phyloP scores from a whole-genome alignment of 2,888 invertebrate genomes.

The Dione vanillae region DNA sequence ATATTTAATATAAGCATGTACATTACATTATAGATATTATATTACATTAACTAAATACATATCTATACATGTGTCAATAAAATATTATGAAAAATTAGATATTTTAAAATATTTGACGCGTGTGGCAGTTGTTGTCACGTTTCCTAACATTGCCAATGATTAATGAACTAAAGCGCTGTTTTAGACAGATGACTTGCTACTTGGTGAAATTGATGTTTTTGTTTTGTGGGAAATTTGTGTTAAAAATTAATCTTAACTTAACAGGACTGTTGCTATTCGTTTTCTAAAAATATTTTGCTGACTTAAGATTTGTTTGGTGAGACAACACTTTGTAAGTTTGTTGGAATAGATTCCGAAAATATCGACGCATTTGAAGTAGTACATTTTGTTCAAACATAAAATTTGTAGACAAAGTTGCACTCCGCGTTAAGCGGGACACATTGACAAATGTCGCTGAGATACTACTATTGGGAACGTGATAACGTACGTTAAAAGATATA shows the following conservation, averaged over 20 bases:
- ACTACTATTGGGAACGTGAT: constrained; percentile 44
- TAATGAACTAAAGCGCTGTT: constrained; percentile 65
- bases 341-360: constrained; percentile 67
- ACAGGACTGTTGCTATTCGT: constrained; percentile 17
- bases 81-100: constrained; percentile 59
- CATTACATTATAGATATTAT: constrained; percentile 34
- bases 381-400: constrained; percentile 60
- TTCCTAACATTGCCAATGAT: constrained; percentile 60
- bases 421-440: constrained; percentile 53
- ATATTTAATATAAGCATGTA: constrained; percentile 15
- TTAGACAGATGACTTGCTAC: constrained; percentile 68
- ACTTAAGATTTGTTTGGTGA: constrained; percentile 63
- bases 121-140: constrained; percentile 59
- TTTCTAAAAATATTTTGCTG: constrained; percentile 54
- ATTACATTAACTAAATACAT: constrained; percentile 29
- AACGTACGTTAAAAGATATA: constrained; percentile 44
- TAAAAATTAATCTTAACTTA: constrained; percentile 44
- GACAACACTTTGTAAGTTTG: constrained; percentile 62
- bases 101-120: constrained; percentile 61
- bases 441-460: constrained; percentile 67
- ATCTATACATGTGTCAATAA: constrained; percentile 44
- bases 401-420: constrained; percentile 72
- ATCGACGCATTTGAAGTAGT: constrained; percentile 65
- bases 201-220: constrained; percentile 49
- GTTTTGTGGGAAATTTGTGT: constrained; percentile 52